Base-by-base conservation (phyloP, 2,888 invertebrate species). In the Chymomyza procnemis region DNA sequence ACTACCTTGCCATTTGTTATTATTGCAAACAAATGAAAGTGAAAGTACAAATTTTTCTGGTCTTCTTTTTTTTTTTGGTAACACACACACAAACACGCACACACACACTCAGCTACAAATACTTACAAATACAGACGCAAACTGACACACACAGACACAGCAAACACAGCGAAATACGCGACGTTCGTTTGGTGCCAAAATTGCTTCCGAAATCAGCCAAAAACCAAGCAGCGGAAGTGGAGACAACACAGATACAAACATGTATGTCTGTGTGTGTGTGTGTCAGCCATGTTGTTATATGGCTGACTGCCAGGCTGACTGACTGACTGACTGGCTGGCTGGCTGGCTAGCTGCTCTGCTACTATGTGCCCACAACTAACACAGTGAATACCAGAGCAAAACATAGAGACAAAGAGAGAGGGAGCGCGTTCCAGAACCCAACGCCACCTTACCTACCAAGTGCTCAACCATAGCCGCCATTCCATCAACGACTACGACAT, bases 11-110 rank as follows among this genome's bases (percentile, higher is more conserved):
- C 22, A 21, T 60, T 78, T 84, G 81, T 83, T 83, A 79, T 86
- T 79, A 72, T 74, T 80, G 86, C 84, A 83, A 83, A 83, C 86
- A 83, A 86, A 86, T 81, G 86, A 83, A 86, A 83, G 83, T 84
- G 86, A 83, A 86, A 86, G 86, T 81, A 79, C 79, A 83, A 83
- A 83, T 80, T 80, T 80, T 71, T 83, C 83, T 82, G 83, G 64
- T 69, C 82, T 72, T 78, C 71, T 80, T 75, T 52, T 52, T 72
- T 80, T 75, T 78, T 75, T 52, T 50, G 64, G 62, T 58, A 68
- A 56, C 59, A 69, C 64, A 74, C 72, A 71, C 67, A 71, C 69
- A 64, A 34, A 68, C 46, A 58, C 34, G 68, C 56, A 72, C 50
- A 67, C 22, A 55, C 14, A 62, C 16, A 61, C 14, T 61, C 46